These are phyloP conservation scores for Stenichneumon culpator DNA, from an alignment of 2,888 invertebrate genomes.

Conservation along the genomic window DNA sequence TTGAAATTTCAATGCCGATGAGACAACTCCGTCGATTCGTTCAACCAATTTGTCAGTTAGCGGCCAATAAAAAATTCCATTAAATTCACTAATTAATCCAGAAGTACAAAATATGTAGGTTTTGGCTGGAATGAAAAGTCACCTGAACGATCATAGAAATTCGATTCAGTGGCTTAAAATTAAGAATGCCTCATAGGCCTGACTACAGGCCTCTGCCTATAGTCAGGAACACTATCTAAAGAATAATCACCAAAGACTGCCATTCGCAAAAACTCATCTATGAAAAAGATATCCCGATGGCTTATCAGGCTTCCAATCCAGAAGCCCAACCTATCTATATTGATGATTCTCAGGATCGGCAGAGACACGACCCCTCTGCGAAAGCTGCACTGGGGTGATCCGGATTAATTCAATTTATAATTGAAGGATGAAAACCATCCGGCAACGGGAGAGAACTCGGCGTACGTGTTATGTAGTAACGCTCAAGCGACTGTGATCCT, in stretches of 20 bases:
- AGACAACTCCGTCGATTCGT: neutral
- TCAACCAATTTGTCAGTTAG: slow-evolving; percentile 15
- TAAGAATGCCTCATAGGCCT: neutral
- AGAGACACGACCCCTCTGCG: neutral
- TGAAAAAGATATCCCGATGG: neutral
- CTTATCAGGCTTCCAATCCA: neutral
- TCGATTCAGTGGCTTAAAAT: neutral
- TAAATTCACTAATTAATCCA: neutral
- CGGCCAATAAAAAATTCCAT: neutral
- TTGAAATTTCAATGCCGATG: slow-evolving; percentile 26
- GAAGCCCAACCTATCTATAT: neutral
- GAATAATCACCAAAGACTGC: neutral
- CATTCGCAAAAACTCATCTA: neutral
- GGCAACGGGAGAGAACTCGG: slow-evolving; percentile 56
- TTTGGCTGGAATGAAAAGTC: neutral
- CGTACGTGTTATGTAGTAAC: slow-evolving; percentile 12
- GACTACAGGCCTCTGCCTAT: too few species aligned
- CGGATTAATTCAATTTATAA: slow-evolving; percentile 83
- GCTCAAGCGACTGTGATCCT: slow-evolving; percentile 54
- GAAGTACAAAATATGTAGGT: neutral
- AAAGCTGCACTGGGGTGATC: slow-evolving; percentile 41
- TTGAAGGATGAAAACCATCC: slow-evolving; percentile 80
- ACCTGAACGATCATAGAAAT: neutral
- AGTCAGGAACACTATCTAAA: too few species aligned
- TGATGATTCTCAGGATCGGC: slow-evolving; percentile 7